Percentiles rank a stretch among this genome's conserved stretches.
Conservation (phyloP, 2,888 invertebrate species). For the Therioaphis trifolii region DNA sequence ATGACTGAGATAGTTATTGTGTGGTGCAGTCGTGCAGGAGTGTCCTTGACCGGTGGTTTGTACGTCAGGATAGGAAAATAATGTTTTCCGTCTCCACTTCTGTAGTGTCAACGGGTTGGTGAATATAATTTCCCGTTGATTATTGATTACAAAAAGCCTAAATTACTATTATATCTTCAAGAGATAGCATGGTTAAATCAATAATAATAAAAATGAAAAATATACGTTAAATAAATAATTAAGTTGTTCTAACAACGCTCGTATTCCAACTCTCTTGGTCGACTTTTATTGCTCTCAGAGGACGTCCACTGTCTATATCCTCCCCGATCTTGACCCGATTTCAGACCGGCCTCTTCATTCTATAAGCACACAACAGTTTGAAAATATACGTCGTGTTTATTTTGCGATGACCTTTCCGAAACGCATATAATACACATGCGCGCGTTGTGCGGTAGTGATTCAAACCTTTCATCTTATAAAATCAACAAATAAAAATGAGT, state of each 20-base stretch:
- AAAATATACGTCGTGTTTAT: not conserved
- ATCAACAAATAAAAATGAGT: not conserved
- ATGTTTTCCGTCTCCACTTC: not conserved
- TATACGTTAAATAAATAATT: not conserved
- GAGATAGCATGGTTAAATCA: not conserved
- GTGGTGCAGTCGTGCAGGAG: too few species aligned
- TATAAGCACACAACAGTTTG: not conserved
- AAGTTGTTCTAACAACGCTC: not conserved
- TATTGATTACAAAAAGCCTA: not conserved
- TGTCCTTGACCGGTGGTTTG: slow-evolving; percentile 28
- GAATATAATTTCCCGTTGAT: not conserved
- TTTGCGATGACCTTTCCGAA: slow-evolving; percentile 40
- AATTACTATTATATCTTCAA: not conserved
- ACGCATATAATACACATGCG: not conserved
- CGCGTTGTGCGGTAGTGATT: not conserved
- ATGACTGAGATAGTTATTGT: not conserved
- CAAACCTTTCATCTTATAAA: not conserved
- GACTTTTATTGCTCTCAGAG: slow-evolving; percentile 49
- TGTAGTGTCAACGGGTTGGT: not conserved
- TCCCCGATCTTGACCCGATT: slow-evolving; percentile 59
- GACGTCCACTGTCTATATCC: slow-evolving; percentile 55
- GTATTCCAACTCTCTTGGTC: slow-evolving; percentile 11
- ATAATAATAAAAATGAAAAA: not conserved
- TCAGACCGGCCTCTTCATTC: slow-evolving; percentile 30
- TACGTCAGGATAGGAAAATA: not conserved